phyloP scores from a whole-genome alignment of 2,113 vertebrate genomes.

The Hylia prasina region DNA sequence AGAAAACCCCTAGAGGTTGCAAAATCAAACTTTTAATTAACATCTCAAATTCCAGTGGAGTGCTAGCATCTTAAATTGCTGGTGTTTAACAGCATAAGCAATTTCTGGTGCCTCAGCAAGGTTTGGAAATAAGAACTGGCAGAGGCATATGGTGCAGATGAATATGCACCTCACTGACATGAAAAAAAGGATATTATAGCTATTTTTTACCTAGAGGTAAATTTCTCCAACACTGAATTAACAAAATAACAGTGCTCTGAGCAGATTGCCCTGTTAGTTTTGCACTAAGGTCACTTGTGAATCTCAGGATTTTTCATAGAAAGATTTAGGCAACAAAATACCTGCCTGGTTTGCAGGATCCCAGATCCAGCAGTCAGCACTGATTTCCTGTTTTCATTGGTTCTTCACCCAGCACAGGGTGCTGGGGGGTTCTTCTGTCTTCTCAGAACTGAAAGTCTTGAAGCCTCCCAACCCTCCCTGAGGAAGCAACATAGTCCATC shows the following conservation, averaged over 20 bases:
- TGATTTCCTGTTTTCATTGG: neutral
- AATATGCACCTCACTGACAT: neutral
- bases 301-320: neutral
- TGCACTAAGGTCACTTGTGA: neutral
- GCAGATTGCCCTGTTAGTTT: neutral
- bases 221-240: neutral
- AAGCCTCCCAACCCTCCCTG: neutral
- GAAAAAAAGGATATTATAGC: neutral
- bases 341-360: neutral
- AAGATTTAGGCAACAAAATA: neutral
- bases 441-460: neutral
- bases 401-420: neutral
- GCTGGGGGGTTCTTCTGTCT: neutral
- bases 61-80: neutral
- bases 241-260: neutral
- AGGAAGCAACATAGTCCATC: neutral
- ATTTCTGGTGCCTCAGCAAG: neutral
- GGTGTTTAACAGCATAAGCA: neutral
- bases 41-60: neutral
- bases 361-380: neutral
- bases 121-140: neutral
- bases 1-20: neutral
- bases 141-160: neutral
- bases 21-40: slow-evolving; percentile 1
- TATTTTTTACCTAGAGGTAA: neutral